These are phyloP conservation scores for Noctua janthina DNA, from an alignment of 2,888 invertebrate species.

Conservation along the genomic window DNA sequence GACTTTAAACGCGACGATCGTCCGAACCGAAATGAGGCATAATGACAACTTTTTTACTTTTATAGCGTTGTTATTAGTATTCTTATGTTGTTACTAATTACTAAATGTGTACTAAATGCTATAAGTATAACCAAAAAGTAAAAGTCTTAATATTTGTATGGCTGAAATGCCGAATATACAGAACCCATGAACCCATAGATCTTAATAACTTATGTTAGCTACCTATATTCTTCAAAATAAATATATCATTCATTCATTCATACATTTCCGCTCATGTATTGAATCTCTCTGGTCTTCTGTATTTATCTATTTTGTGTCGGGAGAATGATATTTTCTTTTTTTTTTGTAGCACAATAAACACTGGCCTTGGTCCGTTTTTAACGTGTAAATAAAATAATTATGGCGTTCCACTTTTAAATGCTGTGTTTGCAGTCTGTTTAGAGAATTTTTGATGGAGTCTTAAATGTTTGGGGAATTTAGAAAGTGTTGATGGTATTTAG, in stretches of 20 bases:
- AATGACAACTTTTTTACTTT: background rate
- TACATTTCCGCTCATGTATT: background rate
- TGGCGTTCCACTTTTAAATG: slow-evolving; percentile 41
- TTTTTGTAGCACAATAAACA: slow-evolving; percentile 66
- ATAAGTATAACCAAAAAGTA: too few species aligned
- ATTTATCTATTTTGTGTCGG: background rate
- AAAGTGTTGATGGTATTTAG: slow-evolving; percentile 10
- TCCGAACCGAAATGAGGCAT: background rate
- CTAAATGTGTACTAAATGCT: too few species aligned
- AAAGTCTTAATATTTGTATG: too few species aligned
- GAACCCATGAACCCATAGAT: too few species aligned
- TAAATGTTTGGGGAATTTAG: slow-evolving; percentile 39
- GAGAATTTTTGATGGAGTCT: slow-evolving; percentile 33
- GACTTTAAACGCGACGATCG: background rate
- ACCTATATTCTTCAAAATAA: too few species aligned
- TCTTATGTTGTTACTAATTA: too few species aligned
- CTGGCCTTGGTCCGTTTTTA: slow-evolving; percentile 60
- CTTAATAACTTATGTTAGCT: too few species aligned
- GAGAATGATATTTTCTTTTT: slow-evolving; percentile 64
- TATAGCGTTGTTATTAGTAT: background rate
- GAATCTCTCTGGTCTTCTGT: slow-evolving; percentile 4
- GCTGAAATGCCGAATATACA: too few species aligned
- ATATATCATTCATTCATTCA: too few species aligned
- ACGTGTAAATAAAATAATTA: slow-evolving; percentile 65
- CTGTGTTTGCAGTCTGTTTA: slow-evolving; percentile 48